Conservation (phyloP, 2,888 invertebrate genomes). For the Eumerus sabulonum region DNA sequence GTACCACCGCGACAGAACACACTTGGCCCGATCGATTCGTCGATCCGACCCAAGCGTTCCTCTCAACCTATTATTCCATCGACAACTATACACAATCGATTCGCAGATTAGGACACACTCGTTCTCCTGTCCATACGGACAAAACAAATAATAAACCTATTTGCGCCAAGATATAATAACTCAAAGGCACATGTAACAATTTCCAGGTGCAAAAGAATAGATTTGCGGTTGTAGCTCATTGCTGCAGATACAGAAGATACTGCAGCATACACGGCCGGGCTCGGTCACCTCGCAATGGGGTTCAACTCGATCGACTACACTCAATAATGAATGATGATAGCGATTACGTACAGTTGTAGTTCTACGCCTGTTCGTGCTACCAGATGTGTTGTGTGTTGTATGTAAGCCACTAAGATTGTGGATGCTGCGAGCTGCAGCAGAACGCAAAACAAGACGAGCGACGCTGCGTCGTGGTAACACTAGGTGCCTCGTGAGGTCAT, state of each 20-base stretch:
- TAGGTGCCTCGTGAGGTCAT: conserved; percentile 67
- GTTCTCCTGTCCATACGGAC: conserved; percentile 15
- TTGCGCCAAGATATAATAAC: conserved; percentile 59
- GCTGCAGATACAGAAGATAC: conserved; percentile 24
- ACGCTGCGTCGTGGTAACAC: conserved; percentile 49
- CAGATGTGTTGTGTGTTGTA: conserved; percentile 17
- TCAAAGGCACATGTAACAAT: conserved; percentile 59
- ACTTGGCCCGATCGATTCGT: conserved; percentile 15
- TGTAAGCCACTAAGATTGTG: conserved; percentile 28
- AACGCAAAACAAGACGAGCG: conserved; percentile 26
- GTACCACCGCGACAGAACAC: conserved; percentile 33
- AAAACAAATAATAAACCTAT: conserved; percentile 63
- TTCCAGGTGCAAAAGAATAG: conserved; percentile 69
- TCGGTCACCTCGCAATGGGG: conserved; percentile 55
- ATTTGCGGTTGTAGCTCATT: conserved; percentile 58
- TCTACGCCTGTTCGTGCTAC: conserved; percentile 54
- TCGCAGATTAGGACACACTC: conserved; percentile 54
- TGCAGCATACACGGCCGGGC: background rate
- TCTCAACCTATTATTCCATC: conserved; percentile 36
- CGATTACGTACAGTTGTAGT: conserved; percentile 65
- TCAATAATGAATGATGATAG: conserved; percentile 68
- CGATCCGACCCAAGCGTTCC: conserved; percentile 26
- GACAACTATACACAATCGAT: conserved; percentile 44
- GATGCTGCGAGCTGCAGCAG: conserved; percentile 33
- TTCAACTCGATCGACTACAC: conserved; percentile 68